phyloP scores from a whole-genome alignment of 1,140 invertebrate genomes.

The Proctacanthus coquilletti region DNA sequence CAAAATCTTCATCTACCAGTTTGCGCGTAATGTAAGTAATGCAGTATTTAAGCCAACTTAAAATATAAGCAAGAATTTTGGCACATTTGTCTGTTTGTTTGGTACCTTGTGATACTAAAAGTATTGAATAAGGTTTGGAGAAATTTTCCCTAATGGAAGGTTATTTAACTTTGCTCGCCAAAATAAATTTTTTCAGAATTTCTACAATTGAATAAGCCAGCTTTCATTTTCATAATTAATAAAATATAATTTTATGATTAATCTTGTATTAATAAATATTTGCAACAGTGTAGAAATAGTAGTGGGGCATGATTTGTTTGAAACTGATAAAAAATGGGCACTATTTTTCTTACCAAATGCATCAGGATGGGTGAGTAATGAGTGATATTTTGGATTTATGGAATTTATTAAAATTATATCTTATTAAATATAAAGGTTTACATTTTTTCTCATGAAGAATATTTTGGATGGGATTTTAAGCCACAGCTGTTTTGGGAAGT shows the following conservation, averaged over 20 bases:
- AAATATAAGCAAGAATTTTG: too few relatives aligned
- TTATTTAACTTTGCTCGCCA: too few relatives aligned
- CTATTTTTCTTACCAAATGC: constrained; percentile 22
- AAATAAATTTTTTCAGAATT: too few relatives aligned
- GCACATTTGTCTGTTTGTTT: too few relatives aligned
- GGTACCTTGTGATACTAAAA: too few relatives aligned
- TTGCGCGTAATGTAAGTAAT: too few relatives aligned
- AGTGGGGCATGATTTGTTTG: constrained; percentile 23
- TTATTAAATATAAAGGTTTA: constrained; percentile 30
- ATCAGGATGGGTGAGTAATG: constrained; percentile 14
- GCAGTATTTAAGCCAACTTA: too few relatives aligned
- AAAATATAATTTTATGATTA: background rate
- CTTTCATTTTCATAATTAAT: background rate
- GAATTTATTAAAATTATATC: background rate
- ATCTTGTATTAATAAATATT: too few relatives aligned
- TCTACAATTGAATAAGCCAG: background rate
- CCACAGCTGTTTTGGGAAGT: constrained; percentile 50
- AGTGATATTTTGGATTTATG: background rate
- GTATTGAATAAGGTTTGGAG: too few relatives aligned
- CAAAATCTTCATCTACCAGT: too few relatives aligned
- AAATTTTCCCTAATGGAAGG: too few relatives aligned
- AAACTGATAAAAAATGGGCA: constrained; percentile 29
- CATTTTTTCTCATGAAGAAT: constrained; percentile 48
- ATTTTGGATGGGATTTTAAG: constrained; percentile 43
- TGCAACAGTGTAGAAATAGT: constrained; percentile 15